A percentile compares a stretch with the other conserved stretches of the same genome.
These are phyloP conservation scores for Cotesia typhae DNA, from an alignment of 1,140 invertebrate species.

Conservation along the genomic window DNA sequence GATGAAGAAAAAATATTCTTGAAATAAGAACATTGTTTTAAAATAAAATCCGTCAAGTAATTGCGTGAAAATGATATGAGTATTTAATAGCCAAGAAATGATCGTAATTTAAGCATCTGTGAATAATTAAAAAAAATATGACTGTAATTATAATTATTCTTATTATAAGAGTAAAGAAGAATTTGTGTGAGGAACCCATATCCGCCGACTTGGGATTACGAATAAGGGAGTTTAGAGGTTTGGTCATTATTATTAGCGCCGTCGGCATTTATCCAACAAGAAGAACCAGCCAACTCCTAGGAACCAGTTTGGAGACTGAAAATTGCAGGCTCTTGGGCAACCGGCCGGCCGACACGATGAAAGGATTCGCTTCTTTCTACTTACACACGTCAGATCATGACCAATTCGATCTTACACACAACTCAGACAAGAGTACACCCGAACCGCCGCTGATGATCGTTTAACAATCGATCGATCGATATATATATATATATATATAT, in stretches of 20 bases:
- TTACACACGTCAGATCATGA: conserved; percentile 10
- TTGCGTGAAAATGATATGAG: too few species aligned
- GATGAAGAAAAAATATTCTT: too few species aligned
- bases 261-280: conserved; percentile 6
- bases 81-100: neutral
- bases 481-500: neutral
- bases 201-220: neutral
- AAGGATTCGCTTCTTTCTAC: conserved; percentile 4
- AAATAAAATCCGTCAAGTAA: too few species aligned
- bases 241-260: conserved; percentile 19
- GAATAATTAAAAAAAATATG: too few species aligned
- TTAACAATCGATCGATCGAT: conserved; percentile 10
- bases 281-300: conserved; percentile 5
- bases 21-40: too few species aligned
- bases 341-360: conserved; percentile 12
- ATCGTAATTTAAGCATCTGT: neutral
- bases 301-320: conserved; percentile 15
- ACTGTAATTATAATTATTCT: too few species aligned
- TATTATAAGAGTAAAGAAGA: neutral
- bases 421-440: too few species aligned
- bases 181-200: neutral
- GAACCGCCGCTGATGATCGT: neutral
- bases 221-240: conserved; percentile 14
- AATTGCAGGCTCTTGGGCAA: conserved; percentile 11
- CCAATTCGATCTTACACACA: too few species aligned